phyloP scores from a whole-genome alignment of 2,797 vertebrate species.

The Myotis vivesi region DNA sequence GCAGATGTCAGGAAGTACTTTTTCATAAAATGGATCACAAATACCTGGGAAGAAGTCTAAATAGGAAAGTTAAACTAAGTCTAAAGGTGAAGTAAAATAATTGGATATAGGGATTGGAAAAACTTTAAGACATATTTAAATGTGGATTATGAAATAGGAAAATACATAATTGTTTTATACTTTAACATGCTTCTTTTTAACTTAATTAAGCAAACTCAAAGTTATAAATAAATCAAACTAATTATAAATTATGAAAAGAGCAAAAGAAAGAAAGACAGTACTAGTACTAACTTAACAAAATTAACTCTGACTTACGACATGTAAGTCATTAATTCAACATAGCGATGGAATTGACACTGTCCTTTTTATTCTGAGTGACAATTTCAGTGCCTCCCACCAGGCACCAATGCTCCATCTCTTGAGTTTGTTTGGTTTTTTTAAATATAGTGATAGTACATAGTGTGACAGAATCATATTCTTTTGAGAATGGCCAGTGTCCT shows the following conservation, averaged over 20 bases:
- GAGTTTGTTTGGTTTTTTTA: background rate
- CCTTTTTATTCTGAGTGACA: background rate
- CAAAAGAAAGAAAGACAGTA: background rate
- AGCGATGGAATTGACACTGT: background rate
- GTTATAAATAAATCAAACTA: background rate
- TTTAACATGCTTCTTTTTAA: background rate
- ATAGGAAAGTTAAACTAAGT: background rate
- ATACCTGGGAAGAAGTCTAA: slow-evolving; percentile 55
- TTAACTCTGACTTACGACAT: background rate
- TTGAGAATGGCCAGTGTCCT: background rate
- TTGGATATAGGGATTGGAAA: background rate
- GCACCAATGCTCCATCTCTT: background rate
- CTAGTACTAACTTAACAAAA: background rate
- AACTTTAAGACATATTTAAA: slow-evolving; percentile 18
- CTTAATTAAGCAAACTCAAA: background rate
- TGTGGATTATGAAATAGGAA: background rate
- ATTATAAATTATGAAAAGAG: background rate
- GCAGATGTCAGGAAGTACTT: slow-evolving; percentile 78
- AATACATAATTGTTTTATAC: background rate
- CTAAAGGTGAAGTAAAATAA: slow-evolving; percentile 30
- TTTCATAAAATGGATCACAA: slow-evolving; percentile 68
- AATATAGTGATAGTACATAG: background rate
- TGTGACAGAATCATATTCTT: background rate
- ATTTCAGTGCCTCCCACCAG: background rate
- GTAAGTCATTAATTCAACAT: background rate